Conservation (phyloP, 2,113 vertebrate genomes). For the Bubalus kerabau region DNA sequence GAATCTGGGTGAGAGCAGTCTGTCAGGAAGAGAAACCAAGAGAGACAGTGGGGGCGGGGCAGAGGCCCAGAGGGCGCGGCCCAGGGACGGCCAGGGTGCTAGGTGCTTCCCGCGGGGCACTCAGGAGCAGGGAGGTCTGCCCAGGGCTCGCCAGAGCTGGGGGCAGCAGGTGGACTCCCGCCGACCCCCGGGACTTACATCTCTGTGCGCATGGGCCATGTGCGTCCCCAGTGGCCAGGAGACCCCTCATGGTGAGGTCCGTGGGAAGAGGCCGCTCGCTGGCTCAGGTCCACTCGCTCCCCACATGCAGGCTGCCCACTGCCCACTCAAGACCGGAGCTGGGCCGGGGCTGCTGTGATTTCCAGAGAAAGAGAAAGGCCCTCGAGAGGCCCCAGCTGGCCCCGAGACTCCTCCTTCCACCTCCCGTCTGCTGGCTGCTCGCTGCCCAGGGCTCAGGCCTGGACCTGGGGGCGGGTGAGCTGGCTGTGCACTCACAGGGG, state of each 20-base stretch:
- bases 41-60: not conserved
- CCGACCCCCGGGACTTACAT: rapidly evolving
- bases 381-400: not conserved
- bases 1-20: not conserved
- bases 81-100: not conserved
- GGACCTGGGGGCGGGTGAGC: rapidly evolving
- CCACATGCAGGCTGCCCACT: not conserved
- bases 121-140: not conserved
- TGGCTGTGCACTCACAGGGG: too few species aligned
- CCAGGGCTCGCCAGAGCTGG: not conserved
- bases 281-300: not conserved
- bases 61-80: too few species aligned
- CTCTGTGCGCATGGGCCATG: not conserved
- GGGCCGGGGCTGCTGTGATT: not conserved
- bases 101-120: rapidly evolving
- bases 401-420: not conserved
- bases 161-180: not conserved
- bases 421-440: not conserved
- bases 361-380: not conserved
- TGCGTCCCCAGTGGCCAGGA: not conserved
- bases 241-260: not conserved
- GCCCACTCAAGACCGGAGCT: not conserved
- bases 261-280: not conserved
- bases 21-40: not conserved
- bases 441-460: not conserved